Base-by-base conservation (phyloP, 1,140 invertebrate species). In the Drosophila nikananu region DNA sequence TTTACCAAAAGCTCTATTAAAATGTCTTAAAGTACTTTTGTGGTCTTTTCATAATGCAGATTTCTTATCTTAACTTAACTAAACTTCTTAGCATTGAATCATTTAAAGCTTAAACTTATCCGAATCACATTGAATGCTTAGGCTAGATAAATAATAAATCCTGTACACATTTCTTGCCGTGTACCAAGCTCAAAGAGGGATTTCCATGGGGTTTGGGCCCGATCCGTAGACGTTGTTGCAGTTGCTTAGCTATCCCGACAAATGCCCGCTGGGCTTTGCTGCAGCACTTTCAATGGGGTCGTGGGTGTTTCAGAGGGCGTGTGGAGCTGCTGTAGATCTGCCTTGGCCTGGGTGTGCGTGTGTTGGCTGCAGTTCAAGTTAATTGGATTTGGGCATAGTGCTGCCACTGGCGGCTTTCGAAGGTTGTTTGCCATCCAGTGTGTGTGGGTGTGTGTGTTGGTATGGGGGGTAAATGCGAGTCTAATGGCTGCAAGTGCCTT, bases 381-480 rank as follows among this genome's bases (percentile, higher is more conserved):
- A 87, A 87, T 87, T 87, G 84, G 84, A 89, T 87, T 89, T 89
- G 73, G 84, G 70, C 86, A 87, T 78, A 87, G 81, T 84, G 74
- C 81, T 89, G 73, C 77, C 68, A 59, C 62, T 51, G 72, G 80
- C 80, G 72, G 54, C 84, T 79, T 83, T 83, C 82, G 80, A 77
- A 87, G 63, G 58, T 44, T 68, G 58, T 66, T 65, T 49, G 54
- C 76, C 8, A 46, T 44, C 30, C 21, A 49, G 48, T 42, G 42
- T 51, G 41, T 35, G 51, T 41, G 39, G 19, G 63, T 46, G 25
- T 15, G 60, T 42, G 46, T 54, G 30, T 21, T 19, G 52, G 52
- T 19, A 46, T 42, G 32, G 42, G 62, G 64, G 65, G n/a, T 66
- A 67, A 80, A 81, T 84, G 73, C 57, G 55, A 78, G 64, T 83